phyloP scores from a whole-genome alignment of 2,797 vertebrate species.

The Anas bernieri region DNA sequence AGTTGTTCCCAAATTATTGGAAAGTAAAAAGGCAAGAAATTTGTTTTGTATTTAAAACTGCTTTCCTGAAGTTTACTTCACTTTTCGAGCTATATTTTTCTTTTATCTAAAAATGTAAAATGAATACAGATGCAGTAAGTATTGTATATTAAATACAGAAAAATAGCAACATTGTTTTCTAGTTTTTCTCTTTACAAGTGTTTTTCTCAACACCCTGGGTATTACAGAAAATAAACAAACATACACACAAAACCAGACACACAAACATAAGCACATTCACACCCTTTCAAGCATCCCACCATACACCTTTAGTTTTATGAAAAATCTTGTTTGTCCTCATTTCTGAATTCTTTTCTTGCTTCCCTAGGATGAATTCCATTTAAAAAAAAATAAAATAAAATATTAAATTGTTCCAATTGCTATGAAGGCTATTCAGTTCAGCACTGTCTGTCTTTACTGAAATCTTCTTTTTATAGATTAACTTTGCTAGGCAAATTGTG shows the following conservation, averaged over 20 bases:
- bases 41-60: constrained; percentile 73
- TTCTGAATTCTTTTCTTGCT: background rate
- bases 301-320: background rate
- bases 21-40: constrained; percentile 58
- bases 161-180: constrained; percentile 40
- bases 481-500: background rate
- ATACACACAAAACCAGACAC: background rate
- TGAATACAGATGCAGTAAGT: constrained; percentile 62
- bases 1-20: constrained; percentile 60
- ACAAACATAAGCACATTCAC: background rate
- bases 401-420: background rate
- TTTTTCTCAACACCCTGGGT: background rate
- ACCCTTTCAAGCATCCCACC: background rate
- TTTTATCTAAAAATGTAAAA: constrained; percentile 68
- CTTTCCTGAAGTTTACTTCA: constrained; percentile 58
- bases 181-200: constrained; percentile 27
- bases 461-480: background rate
- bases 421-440: background rate
- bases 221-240: background rate
- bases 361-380: background rate
- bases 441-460: background rate
- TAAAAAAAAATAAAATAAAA: too few relatives aligned
- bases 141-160: constrained; percentile 64
- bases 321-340: background rate
- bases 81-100: constrained; percentile 43